Evolutionary conservation across 2,797 vertebrate species (phyloP).

Genomic region (Botia kubotai): DNA sequence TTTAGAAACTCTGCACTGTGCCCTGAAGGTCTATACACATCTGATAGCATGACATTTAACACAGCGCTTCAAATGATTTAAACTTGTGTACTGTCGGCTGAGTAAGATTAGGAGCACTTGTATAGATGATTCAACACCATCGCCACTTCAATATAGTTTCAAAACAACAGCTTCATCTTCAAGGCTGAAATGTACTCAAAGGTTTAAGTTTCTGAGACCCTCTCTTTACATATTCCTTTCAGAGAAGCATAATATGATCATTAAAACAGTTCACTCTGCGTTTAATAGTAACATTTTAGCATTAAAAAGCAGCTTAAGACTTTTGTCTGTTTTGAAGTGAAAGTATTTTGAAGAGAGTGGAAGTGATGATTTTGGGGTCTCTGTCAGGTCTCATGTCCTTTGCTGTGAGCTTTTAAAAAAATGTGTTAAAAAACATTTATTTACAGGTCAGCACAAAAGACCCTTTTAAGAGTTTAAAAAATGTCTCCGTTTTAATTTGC

Average conservation of each 20-base stretch:
- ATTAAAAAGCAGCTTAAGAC: conserved; percentile 33
- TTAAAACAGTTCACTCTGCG: conserved; percentile 32
- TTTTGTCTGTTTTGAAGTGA: conserved; percentile 35
- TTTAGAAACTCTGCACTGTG: too few species aligned
- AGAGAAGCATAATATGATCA: conserved; percentile 22
- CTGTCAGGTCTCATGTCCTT: conserved; percentile 56
- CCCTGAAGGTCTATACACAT: too few species aligned
- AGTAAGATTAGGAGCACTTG: too few species aligned
- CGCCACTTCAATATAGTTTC: not conserved
- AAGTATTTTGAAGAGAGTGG: conserved; percentile 38
- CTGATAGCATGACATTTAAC: too few species aligned
- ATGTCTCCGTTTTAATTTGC: too few species aligned
- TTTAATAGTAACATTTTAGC: conserved; percentile 28
- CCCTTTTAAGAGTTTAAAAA: too few species aligned
- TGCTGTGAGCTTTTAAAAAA: conserved; percentile 49
- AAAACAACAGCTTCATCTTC: conserved; percentile 15
- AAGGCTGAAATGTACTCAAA: conserved; percentile 11
- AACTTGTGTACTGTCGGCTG: too few species aligned
- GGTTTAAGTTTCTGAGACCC: not conserved
- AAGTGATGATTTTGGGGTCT: conserved; percentile 35
- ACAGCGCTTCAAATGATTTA: too few species aligned
- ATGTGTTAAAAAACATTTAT: not conserved
- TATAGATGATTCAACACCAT: too few species aligned
- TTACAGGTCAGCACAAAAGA: too few species aligned
- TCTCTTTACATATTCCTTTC: not conserved